Conservation (phyloP, 92 coral and sea anemone genomes). For the Porites divaricata region DNA sequence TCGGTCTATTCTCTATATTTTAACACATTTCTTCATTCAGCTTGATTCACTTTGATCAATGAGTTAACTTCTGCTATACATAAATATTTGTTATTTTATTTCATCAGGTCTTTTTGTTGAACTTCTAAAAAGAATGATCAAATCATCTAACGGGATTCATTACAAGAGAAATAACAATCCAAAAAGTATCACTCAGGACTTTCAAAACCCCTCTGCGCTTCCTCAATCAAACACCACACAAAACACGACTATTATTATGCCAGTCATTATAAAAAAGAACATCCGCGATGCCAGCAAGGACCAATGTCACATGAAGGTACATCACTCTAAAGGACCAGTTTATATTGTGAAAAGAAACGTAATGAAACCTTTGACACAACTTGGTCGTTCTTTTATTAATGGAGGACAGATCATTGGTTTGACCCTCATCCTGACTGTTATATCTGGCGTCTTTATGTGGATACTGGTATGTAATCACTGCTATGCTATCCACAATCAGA, state of each 20-base stretch:
- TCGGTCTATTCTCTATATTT: too few species aligned
- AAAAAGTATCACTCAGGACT: background rate
- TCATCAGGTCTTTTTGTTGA: slow-evolving; percentile 21
- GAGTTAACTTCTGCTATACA: too few species aligned
- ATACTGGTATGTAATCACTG: slow-evolving; percentile 60
- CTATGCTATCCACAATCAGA: too few species aligned
- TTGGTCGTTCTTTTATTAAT: slow-evolving; percentile 83
- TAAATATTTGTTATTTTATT: background rate
- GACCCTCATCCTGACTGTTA: slow-evolving; percentile 84
- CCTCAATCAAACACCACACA: slow-evolving; percentile 8
- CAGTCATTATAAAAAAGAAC: slow-evolving; percentile 46
- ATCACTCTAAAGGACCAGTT: slow-evolving; percentile 62
- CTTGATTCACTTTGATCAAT: too few species aligned
- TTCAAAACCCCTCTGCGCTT: background rate
- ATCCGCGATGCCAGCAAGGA: background rate
- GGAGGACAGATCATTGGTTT: slow-evolving; percentile 93
- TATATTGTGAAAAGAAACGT: slow-evolving; percentile 61
- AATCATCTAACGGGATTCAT: background rate
- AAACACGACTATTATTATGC: slow-evolving; percentile 45
- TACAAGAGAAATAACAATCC: background rate
- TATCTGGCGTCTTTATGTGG: slow-evolving; percentile 93
- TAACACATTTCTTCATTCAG: too few species aligned
- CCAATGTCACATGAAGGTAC: slow-evolving; percentile 43
- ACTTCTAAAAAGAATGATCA: slow-evolving; percentile 18
- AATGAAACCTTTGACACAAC: slow-evolving; percentile 79